Evolutionary conservation across 2,888 invertebrate genomes (phyloP).

Genomic region (Nebria brevicollis): DNA sequence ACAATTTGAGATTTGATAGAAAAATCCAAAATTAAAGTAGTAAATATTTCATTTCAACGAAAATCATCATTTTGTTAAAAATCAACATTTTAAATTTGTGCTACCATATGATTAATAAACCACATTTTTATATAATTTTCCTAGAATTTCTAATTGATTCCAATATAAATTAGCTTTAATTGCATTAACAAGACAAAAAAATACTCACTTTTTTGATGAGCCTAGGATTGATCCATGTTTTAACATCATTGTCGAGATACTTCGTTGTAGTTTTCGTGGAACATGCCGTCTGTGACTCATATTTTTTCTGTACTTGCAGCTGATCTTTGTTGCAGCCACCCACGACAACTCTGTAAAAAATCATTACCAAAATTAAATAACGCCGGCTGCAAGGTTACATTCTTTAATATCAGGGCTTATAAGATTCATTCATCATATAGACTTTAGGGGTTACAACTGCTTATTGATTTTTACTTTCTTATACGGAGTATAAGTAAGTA

Average conservation of each 20-base stretch:
- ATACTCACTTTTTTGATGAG: slow-evolving; percentile 67
- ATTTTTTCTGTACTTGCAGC: slow-evolving; percentile 50
- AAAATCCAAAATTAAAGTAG: no score
- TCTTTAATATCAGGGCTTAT: background rate
- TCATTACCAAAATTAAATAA: slow-evolving; percentile 22
- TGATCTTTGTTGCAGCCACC: slow-evolving; percentile 53
- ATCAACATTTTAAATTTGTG: no score
- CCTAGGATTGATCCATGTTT: slow-evolving; percentile 70
- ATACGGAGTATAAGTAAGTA: no score
- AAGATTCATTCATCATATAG: background rate
- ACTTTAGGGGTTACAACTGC: background rate
- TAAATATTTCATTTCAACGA: no score
- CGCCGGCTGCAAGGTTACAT: background rate
- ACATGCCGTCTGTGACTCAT: slow-evolving; percentile 55
- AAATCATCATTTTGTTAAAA: no score
- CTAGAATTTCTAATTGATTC: background rate
- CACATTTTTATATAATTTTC: background rate
- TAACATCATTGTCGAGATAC: slow-evolving; percentile 68
- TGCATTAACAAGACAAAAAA: background rate
- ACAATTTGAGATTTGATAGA: no score
- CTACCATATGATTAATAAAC: no score
- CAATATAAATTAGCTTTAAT: background rate
- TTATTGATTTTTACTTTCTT: background rate
- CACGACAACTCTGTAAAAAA: slow-evolving; percentile 47
- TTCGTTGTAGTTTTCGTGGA: slow-evolving; percentile 55